These are phyloP conservation scores for Muscicapa striata DNA, from an alignment of 2,797 vertebrate species.

Conservation along the genomic window DNA sequence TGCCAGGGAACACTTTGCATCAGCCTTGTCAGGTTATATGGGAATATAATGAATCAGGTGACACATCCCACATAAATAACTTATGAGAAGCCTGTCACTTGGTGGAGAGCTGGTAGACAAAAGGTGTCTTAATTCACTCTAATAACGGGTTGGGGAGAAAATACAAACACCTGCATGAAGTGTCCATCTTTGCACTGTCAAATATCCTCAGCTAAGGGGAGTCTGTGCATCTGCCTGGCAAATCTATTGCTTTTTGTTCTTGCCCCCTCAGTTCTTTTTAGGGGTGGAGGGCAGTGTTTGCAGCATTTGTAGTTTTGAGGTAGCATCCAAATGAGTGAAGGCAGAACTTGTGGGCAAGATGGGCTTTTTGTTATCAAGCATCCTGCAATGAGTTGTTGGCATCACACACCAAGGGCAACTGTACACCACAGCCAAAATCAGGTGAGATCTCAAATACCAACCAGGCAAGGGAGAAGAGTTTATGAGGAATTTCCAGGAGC, in stretches of 20 bases:
- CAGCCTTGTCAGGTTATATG: neutral
- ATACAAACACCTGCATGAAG: neutral
- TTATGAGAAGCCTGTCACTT: neutral
- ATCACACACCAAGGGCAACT: neutral
- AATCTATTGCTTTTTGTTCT: neutral
- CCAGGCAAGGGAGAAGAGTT: neutral
- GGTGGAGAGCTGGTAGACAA: constrained; percentile 2
- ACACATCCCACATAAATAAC: constrained; percentile 32
- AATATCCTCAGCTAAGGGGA: neutral
- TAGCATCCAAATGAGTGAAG: rapidly evolving
- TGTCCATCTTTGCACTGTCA: neutral
- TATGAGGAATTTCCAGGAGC: neutral
- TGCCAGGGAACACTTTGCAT: neutral
- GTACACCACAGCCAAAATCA: neutral
- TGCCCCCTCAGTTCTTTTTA: neutral
- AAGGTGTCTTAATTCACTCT: neutral
- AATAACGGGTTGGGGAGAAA: neutral
- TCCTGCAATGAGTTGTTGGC: neutral
- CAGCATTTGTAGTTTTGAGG: rapidly evolving
- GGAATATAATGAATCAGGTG: constrained; percentile 36
- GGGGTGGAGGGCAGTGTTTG: neutral
- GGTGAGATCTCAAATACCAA: neutral
- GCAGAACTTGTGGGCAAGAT: neutral
- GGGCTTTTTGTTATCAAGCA: neutral
- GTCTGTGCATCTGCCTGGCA: neutral